Base-by-base conservation (phyloP, 2,797 vertebrate genomes). In the Sparus aurata region DNA sequence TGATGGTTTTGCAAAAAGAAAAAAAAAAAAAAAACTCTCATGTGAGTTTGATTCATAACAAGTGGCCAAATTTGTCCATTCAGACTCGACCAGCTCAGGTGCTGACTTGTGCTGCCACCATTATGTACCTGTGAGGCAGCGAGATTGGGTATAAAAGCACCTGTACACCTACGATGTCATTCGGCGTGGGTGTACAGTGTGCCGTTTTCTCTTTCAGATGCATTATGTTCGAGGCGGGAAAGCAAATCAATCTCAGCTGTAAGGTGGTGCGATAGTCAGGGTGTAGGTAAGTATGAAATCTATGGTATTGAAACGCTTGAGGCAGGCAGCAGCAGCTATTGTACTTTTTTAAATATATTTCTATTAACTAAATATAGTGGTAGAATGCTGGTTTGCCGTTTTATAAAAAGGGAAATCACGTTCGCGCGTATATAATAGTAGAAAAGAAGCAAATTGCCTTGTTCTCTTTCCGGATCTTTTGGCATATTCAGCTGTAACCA, bases 211-310 rank as follows among this genome's bases (percentile, higher is more conserved):
- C 63, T 63, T 59, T 43, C 20, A 25, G 62, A 23, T 25, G 57
- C n/a, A 27, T 66, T 66, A 59, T 73, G 67, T 64, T 68, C 18
- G 59, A 87, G 62, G 75, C 47, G 64, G 18, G 69, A 74, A 58
- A 69, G 46, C 11, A 52, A 25, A 50, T 38, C 30, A 54, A 25
- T 61, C 20, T 60, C 20, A 45, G 47, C n/a, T 69, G 15, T 12
- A 20, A 63, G 58, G 41, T 47, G 50, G 50, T 46, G 47, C 15
- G 27, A 9, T 74, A 53, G 25, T 38, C 45, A 1, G 0, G 49
- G 59, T 72, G 65, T 11, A 52, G 64, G 34, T 70, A 57, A 63
- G 52, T 58, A 25, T 52, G 6, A 61, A 61, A 82, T 70, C 49
- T 67, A 27, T 73, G 62, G 23, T 22, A 54, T 13, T 74, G 65